Base-by-base conservation (phyloP, 1,140 invertebrate genomes). In the Cylas formicarius region DNA sequence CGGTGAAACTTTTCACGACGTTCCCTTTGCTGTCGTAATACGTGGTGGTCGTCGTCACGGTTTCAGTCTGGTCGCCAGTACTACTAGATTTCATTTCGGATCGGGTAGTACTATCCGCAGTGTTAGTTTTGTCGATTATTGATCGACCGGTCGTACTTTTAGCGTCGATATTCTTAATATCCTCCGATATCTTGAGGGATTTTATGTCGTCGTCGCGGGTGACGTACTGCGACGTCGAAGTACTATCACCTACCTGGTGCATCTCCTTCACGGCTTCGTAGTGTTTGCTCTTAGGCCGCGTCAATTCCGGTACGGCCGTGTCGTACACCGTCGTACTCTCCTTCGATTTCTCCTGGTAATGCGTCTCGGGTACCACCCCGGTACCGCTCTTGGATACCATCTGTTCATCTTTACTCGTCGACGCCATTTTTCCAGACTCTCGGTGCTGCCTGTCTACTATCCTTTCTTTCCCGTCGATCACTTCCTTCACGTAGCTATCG, bases 391-490 rank as follows among this genome's bases (percentile, higher is more conserved):
- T 61, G 5, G 53, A 56, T 3, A 66, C 67, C 56, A 69, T 66
- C 21, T 66, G 63, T 62, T 76, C 73, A 39, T 69, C 69, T 29
- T 68, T 64, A 35, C 63, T 65, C 14, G 69, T 56, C 36, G 70
- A 63, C 48, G 72, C 53, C 4, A 67, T 61, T 53, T 70, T 65
- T 17, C 69, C 73, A 57, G 70, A 70, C 58, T 77, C 73, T 42
- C 72, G 66, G 19, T 68, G 69, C 29, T 71, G 68, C 44, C 66
- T 67, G 32, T 75, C 74, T 21, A 77, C 61, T 22, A 75, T 69
- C n/a, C 70, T 59, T 60, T 76, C 72, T 60, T 75, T 75, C n/a
- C 74, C 74, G 52, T 77, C 73, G 18, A 77, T 69, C 39, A 76
- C 72, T 63, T 75, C 72, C 31, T 75, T 66, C 7, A 74, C 72